Conservation (phyloP, 1,140 invertebrate genomes). For the Eufriesea mexicana region DNA sequence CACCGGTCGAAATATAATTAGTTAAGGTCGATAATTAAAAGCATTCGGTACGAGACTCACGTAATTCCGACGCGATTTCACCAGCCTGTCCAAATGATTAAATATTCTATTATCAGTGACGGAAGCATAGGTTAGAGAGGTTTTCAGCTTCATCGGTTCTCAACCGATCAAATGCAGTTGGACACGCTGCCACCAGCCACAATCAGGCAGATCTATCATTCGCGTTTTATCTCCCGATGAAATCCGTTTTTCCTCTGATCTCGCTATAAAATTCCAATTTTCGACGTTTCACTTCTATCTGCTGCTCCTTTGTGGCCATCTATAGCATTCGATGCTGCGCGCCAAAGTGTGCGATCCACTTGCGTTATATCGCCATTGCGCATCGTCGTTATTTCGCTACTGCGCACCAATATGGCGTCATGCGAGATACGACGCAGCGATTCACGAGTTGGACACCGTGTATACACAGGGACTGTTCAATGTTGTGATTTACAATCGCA, state of each 20-base stretch:
- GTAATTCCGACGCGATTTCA: conserved; percentile 22
- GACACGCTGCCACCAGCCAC: background rate
- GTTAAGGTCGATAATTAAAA: conserved; percentile 44
- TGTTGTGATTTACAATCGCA: too few relatives aligned
- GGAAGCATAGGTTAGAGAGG: too few relatives aligned
- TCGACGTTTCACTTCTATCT: too few relatives aligned
- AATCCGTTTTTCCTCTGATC: background rate
- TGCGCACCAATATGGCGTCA: too few relatives aligned
- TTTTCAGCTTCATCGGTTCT: conserved; percentile 9
- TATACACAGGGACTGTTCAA: too few relatives aligned
- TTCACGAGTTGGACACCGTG: too few relatives aligned
- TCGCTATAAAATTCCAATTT: background rate
- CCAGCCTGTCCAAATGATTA: conserved; percentile 16
- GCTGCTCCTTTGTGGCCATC: too few relatives aligned
- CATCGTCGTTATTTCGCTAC: too few relatives aligned
- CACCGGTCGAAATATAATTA: conserved; percentile 41
- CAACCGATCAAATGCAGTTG: background rate
- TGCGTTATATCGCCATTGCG: too few relatives aligned
- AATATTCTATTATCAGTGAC: conserved; percentile 32
- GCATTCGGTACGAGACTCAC: conserved; percentile 24
- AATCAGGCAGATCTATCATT: background rate
- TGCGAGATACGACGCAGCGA: too few relatives aligned
- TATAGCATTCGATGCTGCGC: too few relatives aligned
- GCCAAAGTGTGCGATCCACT: too few relatives aligned
- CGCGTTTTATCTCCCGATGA: background rate